Conservation (phyloP, 2,888 invertebrate species). For the Antitype chi region DNA sequence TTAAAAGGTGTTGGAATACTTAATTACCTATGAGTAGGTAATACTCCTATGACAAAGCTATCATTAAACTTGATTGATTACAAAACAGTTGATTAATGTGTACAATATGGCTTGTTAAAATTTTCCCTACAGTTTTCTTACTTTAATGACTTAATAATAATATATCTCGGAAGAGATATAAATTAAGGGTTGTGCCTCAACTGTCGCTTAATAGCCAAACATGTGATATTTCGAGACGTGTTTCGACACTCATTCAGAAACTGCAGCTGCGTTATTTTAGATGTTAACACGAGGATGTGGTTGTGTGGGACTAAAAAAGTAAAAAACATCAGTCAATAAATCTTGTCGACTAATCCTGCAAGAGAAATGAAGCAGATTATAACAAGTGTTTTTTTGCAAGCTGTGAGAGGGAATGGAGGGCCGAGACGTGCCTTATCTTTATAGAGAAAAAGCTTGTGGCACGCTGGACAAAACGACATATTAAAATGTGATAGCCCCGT, state of each 20-base stretch:
- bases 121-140: constrained; percentile 18
- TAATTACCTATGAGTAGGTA: background rate
- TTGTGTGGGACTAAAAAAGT: constrained; percentile 63
- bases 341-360: constrained; percentile 76
- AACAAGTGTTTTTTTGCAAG: constrained; percentile 71
- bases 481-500: constrained; percentile 51
- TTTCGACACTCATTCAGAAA: constrained; percentile 64
- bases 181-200: constrained; percentile 56
- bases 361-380: constrained; percentile 71
- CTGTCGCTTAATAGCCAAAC: constrained; percentile 58
- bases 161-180: constrained; percentile 46
- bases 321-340: constrained; percentile 71
- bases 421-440: constrained; percentile 85
- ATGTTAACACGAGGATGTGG: constrained; percentile 65
- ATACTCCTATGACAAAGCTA: background rate
- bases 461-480: constrained; percentile 58
- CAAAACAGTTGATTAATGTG: constrained; percentile 6
- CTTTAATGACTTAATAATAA: constrained; percentile 43
- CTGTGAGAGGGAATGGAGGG: constrained; percentile 68
- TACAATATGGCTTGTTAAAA: constrained; percentile 18
- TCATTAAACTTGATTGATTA: constrained; percentile 16
- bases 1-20: background rate
- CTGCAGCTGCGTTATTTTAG: constrained; percentile 67
- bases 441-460: constrained; percentile 62
- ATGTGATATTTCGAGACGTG: constrained; percentile 63